phyloP scores from a whole-genome alignment of 2,797 vertebrate species.

The Chlorospingus flavigularis region DNA sequence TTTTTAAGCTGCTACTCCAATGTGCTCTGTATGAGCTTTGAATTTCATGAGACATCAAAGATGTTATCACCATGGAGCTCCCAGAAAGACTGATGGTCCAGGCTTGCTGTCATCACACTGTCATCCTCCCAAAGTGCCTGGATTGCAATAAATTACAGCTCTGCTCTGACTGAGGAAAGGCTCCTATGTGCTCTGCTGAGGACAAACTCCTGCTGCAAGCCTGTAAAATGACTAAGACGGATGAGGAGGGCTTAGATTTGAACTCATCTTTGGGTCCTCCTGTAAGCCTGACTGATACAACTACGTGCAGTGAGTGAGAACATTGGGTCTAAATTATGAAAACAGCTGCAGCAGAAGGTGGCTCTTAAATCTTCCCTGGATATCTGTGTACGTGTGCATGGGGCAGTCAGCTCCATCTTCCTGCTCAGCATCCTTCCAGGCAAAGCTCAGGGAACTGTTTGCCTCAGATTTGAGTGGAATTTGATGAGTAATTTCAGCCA shows the following conservation, averaged over 20 bases:
- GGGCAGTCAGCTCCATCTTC: background rate
- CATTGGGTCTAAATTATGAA: slow-evolving; percentile 1
- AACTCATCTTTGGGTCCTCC: background rate
- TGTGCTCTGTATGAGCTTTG: background rate
- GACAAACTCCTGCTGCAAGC: slow-evolving; percentile 13
- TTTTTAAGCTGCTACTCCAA: background rate
- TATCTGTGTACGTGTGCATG: background rate
- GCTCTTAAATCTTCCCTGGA: slow-evolving; percentile 39
- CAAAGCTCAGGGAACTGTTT: background rate
- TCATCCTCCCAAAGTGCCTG: slow-evolving; percentile 1
- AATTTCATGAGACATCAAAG: slow-evolving; percentile 7
- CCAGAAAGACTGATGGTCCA: slow-evolving; percentile 27
- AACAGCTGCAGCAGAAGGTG: slow-evolving; percentile 41
- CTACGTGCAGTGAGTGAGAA: background rate
- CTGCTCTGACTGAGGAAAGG: background rate
- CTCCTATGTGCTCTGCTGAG: background rate
- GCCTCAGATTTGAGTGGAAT: background rate
- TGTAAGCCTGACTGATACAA: background rate
- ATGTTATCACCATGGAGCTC: slow-evolving; percentile 25
- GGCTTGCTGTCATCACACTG: slow-evolving; percentile 43
- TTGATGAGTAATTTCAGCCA: background rate
- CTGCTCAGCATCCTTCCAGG: background rate
- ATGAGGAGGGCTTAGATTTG: slow-evolving; percentile 38
- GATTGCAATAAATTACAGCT: background rate
- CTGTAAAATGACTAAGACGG: slow-evolving; percentile 33